phyloP scores from a whole-genome alignment of 2,888 invertebrate genomes.

The Lasius platythorax region DNA sequence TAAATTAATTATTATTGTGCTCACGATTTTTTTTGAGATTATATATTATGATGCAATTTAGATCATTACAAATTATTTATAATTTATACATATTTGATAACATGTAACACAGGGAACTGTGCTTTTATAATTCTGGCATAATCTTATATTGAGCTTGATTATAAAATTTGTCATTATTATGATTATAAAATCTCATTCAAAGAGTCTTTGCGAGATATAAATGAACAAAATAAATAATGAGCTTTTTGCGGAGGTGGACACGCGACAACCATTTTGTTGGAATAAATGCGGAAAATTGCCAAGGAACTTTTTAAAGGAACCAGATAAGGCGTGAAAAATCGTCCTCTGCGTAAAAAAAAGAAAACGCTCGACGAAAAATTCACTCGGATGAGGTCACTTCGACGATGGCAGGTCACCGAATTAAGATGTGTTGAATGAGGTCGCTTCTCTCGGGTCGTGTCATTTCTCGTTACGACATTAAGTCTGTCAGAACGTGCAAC shows the following conservation, averaged over 20 bases:
- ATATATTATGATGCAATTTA: neutral
- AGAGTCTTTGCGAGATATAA: neutral
- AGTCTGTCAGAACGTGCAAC: neutral
- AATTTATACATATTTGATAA: neutral
- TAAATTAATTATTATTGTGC: neutral
- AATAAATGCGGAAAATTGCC: slow-evolving; percentile 9
- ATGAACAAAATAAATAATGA: slow-evolving; percentile 11
- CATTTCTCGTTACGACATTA: slow-evolving; percentile 4
- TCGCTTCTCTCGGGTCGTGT: neutral
- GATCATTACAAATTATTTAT: neutral
- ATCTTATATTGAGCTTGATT: neutral
- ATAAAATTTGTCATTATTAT: neutral
- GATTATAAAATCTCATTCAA: neutral
- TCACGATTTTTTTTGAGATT: neutral
- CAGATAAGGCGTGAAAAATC: slow-evolving; percentile 35
- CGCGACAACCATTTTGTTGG: neutral
- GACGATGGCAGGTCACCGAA: neutral
- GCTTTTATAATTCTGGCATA: neutral
- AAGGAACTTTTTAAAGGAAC: slow-evolving; percentile 5
- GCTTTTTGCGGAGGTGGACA: neutral
- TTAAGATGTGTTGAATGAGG: slow-evolving; percentile 10
- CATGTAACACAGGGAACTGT: neutral
- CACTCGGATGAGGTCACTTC: neutral
- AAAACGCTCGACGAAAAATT: neutral
- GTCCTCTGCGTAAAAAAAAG: neutral